phyloP scores from a whole-genome alignment of 2,113 vertebrate genomes.

The Limnothrissa miodon region DNA sequence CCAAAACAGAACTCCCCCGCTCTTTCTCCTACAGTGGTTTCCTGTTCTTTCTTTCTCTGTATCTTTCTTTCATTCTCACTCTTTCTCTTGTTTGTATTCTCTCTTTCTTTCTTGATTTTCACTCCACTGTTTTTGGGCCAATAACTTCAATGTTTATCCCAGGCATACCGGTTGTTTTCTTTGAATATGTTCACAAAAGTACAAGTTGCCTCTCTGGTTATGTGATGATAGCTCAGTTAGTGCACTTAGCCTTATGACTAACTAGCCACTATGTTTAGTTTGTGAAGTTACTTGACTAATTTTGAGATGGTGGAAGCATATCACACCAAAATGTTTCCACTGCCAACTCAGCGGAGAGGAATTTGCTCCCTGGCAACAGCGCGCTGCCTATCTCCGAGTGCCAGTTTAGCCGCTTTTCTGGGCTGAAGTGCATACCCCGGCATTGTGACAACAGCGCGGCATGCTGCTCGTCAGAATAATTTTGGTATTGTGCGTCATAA shows the following conservation, averaged over 20 bases:
- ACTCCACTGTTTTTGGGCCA: no score
- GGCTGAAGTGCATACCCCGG: neutral
- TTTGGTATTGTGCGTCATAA: constrained; percentile 15
- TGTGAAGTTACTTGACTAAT: neutral
- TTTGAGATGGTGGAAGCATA: neutral
- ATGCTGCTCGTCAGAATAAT: neutral
- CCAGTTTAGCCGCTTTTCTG: neutral
- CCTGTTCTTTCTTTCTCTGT: neutral
- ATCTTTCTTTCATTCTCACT: neutral
- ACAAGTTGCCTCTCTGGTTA: neutral
- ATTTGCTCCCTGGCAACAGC: neutral
- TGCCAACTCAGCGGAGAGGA: neutral
- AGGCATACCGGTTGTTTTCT: neutral
- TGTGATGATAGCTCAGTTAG: neutral
- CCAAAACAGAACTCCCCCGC: neutral
- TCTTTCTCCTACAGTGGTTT: neutral
- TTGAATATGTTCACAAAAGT: neutral
- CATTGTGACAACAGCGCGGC: neutral
- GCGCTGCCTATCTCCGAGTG: neutral
- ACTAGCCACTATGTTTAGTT: neutral
- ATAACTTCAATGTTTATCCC: no score
- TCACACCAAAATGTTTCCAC: neutral
- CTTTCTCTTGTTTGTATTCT: neutral
- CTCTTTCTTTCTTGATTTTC: constrained; percentile 1
- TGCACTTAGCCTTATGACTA: neutral